Conservation (phyloP, 2,888 invertebrate species). For the Pristionchus mayeri region DNA sequence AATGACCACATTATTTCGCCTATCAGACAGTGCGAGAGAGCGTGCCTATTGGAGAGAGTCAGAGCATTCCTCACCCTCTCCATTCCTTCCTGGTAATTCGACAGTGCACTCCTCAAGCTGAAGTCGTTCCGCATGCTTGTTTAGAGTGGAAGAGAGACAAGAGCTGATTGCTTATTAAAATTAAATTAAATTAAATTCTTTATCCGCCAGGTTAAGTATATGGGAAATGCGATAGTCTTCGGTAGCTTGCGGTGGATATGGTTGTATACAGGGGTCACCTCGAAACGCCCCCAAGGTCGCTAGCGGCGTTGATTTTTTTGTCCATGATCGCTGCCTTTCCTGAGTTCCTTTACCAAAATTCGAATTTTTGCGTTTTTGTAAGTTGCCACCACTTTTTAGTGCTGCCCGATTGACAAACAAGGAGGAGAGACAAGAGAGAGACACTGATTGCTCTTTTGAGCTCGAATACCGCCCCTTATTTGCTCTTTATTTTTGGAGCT, state of each 20-base stretch:
- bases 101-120: neutral
- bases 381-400: neutral
- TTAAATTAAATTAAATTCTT: no score
- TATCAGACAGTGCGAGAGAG: neutral
- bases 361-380: neutral
- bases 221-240: no score
- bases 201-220: no score
- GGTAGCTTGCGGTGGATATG: no score
- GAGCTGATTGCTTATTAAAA: neutral
- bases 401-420: neutral
- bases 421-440: no score
- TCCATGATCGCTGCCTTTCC: neutral
- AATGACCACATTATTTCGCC: neutral
- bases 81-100: constrained; percentile 7
- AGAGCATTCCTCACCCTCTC: neutral
- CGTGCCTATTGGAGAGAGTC: neutral
- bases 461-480: no score
- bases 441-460: no score
- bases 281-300: neutral
- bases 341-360: neutral
- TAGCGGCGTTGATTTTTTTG: neutral
- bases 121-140: constrained; percentile 13
- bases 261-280: no score
- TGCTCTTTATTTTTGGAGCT: no score
- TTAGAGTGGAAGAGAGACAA: no score